Evolutionary conservation across 2,113 vertebrate genomes (phyloP).

Genomic region (Panthera uncia): DNA sequence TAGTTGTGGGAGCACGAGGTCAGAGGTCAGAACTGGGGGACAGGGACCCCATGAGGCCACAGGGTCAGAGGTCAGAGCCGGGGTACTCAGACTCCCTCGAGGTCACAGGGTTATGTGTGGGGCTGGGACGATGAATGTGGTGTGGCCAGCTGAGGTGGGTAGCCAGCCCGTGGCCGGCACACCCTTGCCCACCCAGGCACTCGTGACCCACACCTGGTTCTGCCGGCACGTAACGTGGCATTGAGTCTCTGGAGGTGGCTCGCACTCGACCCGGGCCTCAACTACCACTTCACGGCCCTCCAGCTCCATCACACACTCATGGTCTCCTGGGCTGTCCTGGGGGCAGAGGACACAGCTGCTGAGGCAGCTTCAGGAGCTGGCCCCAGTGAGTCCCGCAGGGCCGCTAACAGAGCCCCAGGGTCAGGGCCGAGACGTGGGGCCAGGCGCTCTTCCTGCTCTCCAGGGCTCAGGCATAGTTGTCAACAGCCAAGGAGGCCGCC

Average conservation of each 20-base stretch:
- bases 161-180: neutral
- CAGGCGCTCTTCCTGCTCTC: neutral
- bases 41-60: neutral
- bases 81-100: neutral
- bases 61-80: neutral
- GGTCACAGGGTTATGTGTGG: neutral
- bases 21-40: neutral
- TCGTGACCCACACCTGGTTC: slow-evolving; percentile 82
- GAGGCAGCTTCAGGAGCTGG: neutral
- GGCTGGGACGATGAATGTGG: neutral
- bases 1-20: neutral
- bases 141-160: rapidly evolving
- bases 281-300: slow-evolving; percentile 94
- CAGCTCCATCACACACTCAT: slow-evolving; percentile 93
- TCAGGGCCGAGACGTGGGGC: neutral
- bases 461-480: rapidly evolving
- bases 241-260: slow-evolving; percentile 85
- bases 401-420: neutral
- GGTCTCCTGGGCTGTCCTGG: slow-evolving; percentile 92
- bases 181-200: neutral
- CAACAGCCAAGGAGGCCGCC: neutral
- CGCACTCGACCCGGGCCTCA: slow-evolving; percentile 90
- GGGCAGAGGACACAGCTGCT: neutral
- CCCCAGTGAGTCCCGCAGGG: neutral
- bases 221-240: slow-evolving; percentile 93